Evolutionary conservation across 2,113 vertebrate species (phyloP).

Genomic region (Trinectes maculatus): DNA sequence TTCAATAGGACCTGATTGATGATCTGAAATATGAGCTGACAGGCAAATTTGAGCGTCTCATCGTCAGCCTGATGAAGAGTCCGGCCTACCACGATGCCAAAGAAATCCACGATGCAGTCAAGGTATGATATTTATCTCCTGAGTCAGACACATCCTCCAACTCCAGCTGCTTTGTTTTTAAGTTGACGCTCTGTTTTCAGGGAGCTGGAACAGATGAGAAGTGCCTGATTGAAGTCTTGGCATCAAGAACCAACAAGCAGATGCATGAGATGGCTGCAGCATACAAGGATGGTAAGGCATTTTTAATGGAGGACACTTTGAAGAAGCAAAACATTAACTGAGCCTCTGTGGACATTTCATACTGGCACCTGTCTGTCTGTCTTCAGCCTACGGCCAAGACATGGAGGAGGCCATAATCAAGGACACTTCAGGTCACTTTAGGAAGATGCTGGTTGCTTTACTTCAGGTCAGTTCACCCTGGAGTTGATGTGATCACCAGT

Average conservation of each 20-base stretch:
- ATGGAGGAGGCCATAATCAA: slow-evolving; percentile 87
- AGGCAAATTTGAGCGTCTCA: slow-evolving; percentile 95
- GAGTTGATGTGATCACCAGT: background rate
- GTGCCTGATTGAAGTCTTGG: slow-evolving; percentile 93
- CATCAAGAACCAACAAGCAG: slow-evolving; percentile 92
- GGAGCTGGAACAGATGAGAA: slow-evolving; percentile 92
- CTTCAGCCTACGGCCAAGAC: slow-evolving; percentile 88
- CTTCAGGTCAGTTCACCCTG: slow-evolving; percentile 85
- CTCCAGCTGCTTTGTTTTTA: slow-evolving; percentile 8
- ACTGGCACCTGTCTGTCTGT: slow-evolving; percentile 6
- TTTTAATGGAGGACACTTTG: background rate
- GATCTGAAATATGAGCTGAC: slow-evolving; percentile 97
- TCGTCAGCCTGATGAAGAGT: slow-evolving; percentile 92
- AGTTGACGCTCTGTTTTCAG: slow-evolving; percentile 64
- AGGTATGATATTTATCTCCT: slow-evolving; percentile 76
- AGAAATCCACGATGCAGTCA: slow-evolving; percentile 92
- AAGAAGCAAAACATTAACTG: background rate
- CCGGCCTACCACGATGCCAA: slow-evolving; percentile 92
- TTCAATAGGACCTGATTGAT: slow-evolving; percentile 90
- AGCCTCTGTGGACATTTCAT: background rate
- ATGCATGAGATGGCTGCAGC: slow-evolving; percentile 87
- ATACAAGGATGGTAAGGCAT: slow-evolving; percentile 90
- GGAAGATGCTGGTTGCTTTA: slow-evolving; percentile 96
- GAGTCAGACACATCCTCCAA: background rate
- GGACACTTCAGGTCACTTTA: slow-evolving; percentile 95